A percentile compares a stretch with the other conserved stretches of the same genome.
Evolutionary conservation across 2,797 vertebrate genomes (phyloP).

Genomic region (Peromyscus attwateri): DNA sequence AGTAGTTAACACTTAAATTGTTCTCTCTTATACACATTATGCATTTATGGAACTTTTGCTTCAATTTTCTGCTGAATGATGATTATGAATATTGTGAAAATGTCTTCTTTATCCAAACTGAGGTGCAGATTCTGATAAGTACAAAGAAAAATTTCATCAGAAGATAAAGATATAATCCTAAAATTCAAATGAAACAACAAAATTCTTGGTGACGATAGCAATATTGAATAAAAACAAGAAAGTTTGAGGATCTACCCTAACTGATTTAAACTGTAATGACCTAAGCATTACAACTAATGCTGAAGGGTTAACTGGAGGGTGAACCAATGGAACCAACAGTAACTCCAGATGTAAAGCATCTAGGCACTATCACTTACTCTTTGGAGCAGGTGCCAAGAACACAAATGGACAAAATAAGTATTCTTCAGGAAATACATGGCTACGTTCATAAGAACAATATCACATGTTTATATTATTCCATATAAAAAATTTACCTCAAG

Average conservation of each 20-base stretch:
- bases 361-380: not conserved
- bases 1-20: not conserved
- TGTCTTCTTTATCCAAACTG: no score
- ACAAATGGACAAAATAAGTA: not conserved
- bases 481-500: not conserved
- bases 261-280: not conserved
- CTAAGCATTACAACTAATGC: not conserved
- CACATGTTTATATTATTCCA: not conserved
- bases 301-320: not conserved
- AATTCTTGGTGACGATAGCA: not conserved
- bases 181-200: not conserved
- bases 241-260: not conserved
- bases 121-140: not conserved
- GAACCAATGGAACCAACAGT: not conserved
- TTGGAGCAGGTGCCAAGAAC: no score
- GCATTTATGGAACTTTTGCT: not conserved
- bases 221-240: not conserved
- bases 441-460: not conserved
- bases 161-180: not conserved
- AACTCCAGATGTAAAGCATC: not conserved
- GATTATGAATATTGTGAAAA: not conserved
- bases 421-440: not conserved
- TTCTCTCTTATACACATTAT: not conserved
- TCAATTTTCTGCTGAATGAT: not conserved
- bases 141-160: not conserved